Evolutionary conservation across 2,888 invertebrate genomes (phyloP), one percentile per base, ranked within the genome.

Genomic region (Steinernema carpocapsae): DNA sequence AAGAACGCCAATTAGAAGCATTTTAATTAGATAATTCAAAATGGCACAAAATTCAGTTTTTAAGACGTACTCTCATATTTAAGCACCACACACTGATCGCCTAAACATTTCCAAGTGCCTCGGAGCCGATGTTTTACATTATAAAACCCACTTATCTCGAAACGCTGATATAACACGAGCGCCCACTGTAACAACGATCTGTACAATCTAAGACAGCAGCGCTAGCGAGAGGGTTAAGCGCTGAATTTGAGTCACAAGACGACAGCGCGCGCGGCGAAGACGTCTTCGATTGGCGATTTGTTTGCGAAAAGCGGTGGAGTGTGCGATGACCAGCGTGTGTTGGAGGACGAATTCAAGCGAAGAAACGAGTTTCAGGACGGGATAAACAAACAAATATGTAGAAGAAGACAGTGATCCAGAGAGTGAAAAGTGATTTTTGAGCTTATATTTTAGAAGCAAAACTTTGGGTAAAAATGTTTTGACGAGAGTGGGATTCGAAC

Each of bases 401-500:
- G 10, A 37, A 10, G 37, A 6, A 37, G 37, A 37, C 37, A 37
- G 37, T 37, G 37, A 37, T 37, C 37, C 37, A 10, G 37, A 37
- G 10, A 37, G 37, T 37, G n/a, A n/a, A n/a, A n/a, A n/a, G n/a
- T n/a, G n/a, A n/a, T n/a, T n/a, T n/a, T n/a, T n/a, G n/a, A n/a
- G n/a, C n/a, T n/a, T n/a, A n/a, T n/a, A n/a, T n/a, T n/a, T n/a
- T n/a, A n/a, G n/a, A n/a, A n/a, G n/a, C n/a, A n/a, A n/a, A n/a
- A n/a, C n/a, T n/a, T n/a, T n/a, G n/a, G n/a, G n/a, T n/a, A n/a
- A n/a, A n/a, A n/a, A n/a, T n/a, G n/a, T n/a, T 37, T 48, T 77
- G 77, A 77, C 48, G 77, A 78, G 77, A 78, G 92, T 92, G 92
- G 92, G 92, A 92, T 92, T 92, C 92, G 92, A 92, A 92, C 92